A percentile compares a stretch with the other conserved stretches of the same genome.
These are phyloP conservation scores for Pseudomyrmex concolor DNA, from an alignment of 1,140 invertebrate species.

Conservation along the genomic window DNA sequence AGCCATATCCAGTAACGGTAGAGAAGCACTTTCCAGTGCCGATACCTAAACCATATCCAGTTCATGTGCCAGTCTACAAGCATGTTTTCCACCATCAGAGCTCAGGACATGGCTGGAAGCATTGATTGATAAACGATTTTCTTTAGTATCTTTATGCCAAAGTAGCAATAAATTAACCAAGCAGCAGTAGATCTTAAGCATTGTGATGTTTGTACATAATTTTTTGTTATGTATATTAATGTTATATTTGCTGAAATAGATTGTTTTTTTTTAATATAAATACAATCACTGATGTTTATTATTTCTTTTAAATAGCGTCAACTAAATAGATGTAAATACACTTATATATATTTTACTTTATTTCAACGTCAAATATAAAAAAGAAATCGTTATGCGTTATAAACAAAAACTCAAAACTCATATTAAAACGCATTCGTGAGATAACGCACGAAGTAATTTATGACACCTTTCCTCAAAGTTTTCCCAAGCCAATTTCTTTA, in stretches of 20 bases:
- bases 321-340: no score
- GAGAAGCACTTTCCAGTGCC: slow-evolving; percentile 92
- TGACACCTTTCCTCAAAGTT: not conserved
- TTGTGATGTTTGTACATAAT: slow-evolving; percentile 66
- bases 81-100: slow-evolving; percentile 90
- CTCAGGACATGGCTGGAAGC: slow-evolving; percentile 79
- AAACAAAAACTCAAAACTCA: no score
- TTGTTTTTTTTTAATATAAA: slow-evolving; percentile 22
- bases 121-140: slow-evolving; percentile 62
- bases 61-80: slow-evolving; percentile 92
- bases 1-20: slow-evolving; percentile 91
- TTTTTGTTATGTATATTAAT: slow-evolving; percentile 29
- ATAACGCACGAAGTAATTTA: no score
- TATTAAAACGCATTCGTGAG: no score
- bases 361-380: no score
- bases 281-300: not conserved
- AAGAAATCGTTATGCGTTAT: no score
- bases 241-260: slow-evolving; percentile 64
- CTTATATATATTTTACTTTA: no score
- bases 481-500: not conserved
- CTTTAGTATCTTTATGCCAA: slow-evolving; percentile 43
- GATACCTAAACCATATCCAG: slow-evolving; percentile 91
- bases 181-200: slow-evolving; percentile 35
- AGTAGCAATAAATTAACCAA: slow-evolving; percentile 23
- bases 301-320: not conserved